phyloP scores from a whole-genome alignment of 2,888 invertebrate genomes.

The Euspilapteryx auroguttella region DNA sequence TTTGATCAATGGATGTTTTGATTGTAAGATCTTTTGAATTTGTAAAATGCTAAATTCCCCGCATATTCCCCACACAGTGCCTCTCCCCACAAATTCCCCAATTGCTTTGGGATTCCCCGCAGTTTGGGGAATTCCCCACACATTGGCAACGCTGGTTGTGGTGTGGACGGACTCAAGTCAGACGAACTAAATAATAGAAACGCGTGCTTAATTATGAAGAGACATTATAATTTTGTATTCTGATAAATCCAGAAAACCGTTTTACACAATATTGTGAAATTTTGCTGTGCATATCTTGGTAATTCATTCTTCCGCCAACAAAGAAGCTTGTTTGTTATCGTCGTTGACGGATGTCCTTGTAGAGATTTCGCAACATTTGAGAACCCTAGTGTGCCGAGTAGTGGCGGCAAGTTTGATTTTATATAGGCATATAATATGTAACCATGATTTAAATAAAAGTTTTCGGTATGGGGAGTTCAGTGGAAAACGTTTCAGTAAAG shows the following conservation, averaged over 20 bases:
- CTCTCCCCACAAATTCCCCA: too few relatives aligned
- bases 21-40: too few relatives aligned
- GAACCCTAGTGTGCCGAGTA: too few relatives aligned
- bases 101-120: too few relatives aligned
- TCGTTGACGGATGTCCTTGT: slow-evolving; percentile 57
- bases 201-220: background rate
- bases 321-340: slow-evolving; percentile 47
- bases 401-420: slow-evolving; percentile 54
- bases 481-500: slow-evolving; percentile 37
- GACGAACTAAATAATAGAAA: background rate
- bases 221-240: background rate
- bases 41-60: too few relatives aligned
- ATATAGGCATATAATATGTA: background rate
- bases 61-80: too few relatives aligned
- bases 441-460: background rate
- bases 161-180: background rate
- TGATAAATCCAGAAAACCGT: background rate
- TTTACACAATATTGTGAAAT: background rate
- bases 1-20: too few relatives aligned
- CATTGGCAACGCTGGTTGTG: too few relatives aligned
- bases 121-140: too few relatives aligned
- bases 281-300: background rate
- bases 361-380: slow-evolving; percentile 33
- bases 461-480: slow-evolving; percentile 40
- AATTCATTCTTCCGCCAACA: slow-evolving; percentile 9